Base-by-base conservation (phyloP, 1,140 invertebrate species). In the Probaryconus sp. region DNA sequence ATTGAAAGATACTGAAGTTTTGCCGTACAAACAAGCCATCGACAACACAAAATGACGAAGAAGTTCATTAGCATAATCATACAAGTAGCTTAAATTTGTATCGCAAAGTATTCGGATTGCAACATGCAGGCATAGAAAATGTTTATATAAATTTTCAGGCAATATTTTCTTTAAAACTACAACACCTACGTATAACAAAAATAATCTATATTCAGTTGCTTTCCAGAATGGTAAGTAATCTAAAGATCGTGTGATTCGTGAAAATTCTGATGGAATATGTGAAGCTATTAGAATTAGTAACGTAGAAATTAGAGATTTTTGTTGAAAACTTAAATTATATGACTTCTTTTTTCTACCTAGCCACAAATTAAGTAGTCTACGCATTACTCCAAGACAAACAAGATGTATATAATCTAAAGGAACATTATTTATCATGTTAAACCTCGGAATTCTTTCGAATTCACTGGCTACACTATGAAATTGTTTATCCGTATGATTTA, bases 201-300 rank as follows among this genome's bases (percentile, higher is more conserved):
- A 87, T 38, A 80, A 77, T 37, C 87, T 65, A 68, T 83, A 86
- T 70, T 89, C 87, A 37, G 88, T 88, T 7, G 85, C 88, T 69
- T 89, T 89, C 82, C 83, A 89, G 30, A 71, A 63, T 3, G 82
- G 78, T 17, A 87, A 4, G 17, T 87, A 79, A 11, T 42, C 40
- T 10, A 88, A 48, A 11, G 56, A 13, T 33, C 85, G 45, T 10
- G 85, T 81, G 63, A 84, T 86, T 43, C 88, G 56, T 5, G 60
- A 30, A 81, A 88, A 89, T 64, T 88, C 83, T 11, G 4, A 10
- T n/a, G 87, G 82, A 17, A 82, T 76, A 17, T 33, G 47, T 2
- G 45, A 6, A 13, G 4, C 16, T 16, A 24, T 6, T 13, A 40
- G 7, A 21, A 5, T 9, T 26, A 42, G 14, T 14, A 33, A 13